A percentile compares a stretch with the other conserved stretches of the same genome.
Evolutionary conservation across 2,888 invertebrate genomes (phyloP).

Genomic region (Cataglyphis cursor): DNA sequence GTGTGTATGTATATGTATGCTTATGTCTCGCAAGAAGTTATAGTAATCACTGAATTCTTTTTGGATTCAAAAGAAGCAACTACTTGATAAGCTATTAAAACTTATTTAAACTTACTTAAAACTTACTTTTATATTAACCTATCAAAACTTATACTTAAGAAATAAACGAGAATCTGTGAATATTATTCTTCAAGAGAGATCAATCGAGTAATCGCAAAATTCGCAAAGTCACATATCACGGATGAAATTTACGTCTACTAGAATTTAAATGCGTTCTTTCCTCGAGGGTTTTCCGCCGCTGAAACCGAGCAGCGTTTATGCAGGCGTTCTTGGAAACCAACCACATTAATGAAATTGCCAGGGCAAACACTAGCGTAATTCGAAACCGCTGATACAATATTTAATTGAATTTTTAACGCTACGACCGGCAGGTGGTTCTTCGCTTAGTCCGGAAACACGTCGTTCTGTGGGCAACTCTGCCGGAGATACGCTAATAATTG

Average conservation of each 20-base stretch:
- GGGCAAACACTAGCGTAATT: slow-evolving; percentile 72
- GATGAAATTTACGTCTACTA: not conserved
- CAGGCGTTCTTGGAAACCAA: slow-evolving; percentile 62
- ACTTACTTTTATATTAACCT: not conserved
- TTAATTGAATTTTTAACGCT: slow-evolving; percentile 82
- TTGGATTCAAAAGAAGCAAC: not conserved
- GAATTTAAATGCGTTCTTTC: not conserved
- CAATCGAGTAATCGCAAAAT: not conserved
- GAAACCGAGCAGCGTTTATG: slow-evolving; percentile 62
- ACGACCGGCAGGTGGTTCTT: slow-evolving; percentile 56
- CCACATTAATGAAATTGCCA: slow-evolving; percentile 78
- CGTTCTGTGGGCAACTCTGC: slow-evolving; percentile 27
- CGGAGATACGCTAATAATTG: slow-evolving; percentile 59
- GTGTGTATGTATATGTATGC: not conserved
- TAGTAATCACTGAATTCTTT: not conserved
- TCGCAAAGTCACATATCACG: not conserved
- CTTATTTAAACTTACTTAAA: not conserved
- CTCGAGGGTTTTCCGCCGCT: slow-evolving; percentile 28
- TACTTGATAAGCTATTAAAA: not conserved
- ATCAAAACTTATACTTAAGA: not conserved
- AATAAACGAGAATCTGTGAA: not conserved
- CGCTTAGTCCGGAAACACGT: slow-evolving; percentile 64
- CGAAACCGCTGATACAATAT: slow-evolving; percentile 81
- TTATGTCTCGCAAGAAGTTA: not conserved
- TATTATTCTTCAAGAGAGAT: not conserved